phyloP scores from a whole-genome alignment of 2,888 invertebrate species.

The Dascillus cervinus region DNA sequence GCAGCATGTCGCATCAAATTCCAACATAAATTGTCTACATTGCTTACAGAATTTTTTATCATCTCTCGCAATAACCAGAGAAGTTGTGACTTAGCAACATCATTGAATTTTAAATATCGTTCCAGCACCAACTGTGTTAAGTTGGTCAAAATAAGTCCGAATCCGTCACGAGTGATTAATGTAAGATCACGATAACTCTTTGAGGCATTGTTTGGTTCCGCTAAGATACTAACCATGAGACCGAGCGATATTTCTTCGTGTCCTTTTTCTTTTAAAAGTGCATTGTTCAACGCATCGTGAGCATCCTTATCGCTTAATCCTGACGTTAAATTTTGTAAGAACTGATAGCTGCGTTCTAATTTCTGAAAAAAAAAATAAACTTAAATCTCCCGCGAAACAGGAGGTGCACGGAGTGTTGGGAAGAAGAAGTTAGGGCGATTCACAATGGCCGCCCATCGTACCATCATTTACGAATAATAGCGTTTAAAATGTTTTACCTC shows the following conservation, averaged over 20 bases:
- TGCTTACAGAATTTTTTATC: conserved; percentile 81
- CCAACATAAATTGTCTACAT: conserved; percentile 85
- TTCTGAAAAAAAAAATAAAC: conserved; percentile 57
- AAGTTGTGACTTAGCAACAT: conserved; percentile 72
- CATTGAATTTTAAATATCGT: conserved; percentile 80
- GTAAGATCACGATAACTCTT: conserved; percentile 90
- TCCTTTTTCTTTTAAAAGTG: conserved; percentile 78
- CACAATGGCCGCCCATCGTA: conserved; percentile 49
- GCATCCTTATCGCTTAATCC: conserved; percentile 90
- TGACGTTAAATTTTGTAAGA: conserved; percentile 67
- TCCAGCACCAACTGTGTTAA: conserved; percentile 81
- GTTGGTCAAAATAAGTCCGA: conserved; percentile 71
- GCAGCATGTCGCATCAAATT: conserved; percentile 89
- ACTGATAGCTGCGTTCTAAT: conserved; percentile 77
- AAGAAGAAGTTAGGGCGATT: conserved; percentile 40
- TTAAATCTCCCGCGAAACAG: conserved; percentile 34
- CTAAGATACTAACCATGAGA: conserved; percentile 79
- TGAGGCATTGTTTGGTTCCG: conserved; percentile 73
- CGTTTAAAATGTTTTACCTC: conserved; percentile 63
- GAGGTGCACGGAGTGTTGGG: conserved; percentile 26
- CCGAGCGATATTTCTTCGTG: conserved; percentile 93
- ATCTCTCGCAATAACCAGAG: conserved; percentile 88
- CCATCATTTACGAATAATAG: conserved; percentile 41
- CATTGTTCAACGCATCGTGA: conserved; percentile 84
- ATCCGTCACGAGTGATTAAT: conserved; percentile 81